These are phyloP conservation scores for Nicator chloris DNA, from an alignment of 2,113 vertebrate species.

Conservation along the genomic window DNA sequence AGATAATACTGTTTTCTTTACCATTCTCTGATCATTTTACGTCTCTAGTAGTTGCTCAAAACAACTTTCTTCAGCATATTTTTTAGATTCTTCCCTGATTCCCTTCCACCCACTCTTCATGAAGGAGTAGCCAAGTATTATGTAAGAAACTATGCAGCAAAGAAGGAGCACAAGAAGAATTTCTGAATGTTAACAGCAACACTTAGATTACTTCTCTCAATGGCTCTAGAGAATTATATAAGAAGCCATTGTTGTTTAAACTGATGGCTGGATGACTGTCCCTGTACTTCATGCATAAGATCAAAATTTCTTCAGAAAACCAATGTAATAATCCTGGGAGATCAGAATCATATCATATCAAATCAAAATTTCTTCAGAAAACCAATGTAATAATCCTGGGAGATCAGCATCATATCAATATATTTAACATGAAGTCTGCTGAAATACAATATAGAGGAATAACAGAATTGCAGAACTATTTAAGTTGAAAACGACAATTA, in stretches of 20 bases:
- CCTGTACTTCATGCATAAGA: neutral
- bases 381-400: neutral
- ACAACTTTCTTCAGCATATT: neutral
- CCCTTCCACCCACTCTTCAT: neutral
- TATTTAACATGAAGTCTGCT: neutral
- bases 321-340: neutral
- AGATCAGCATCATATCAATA: neutral
- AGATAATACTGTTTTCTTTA: neutral
- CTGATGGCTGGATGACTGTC: neutral
- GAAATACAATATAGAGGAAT: neutral
- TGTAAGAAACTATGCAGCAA: fast-evolving
- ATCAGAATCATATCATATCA: neutral
- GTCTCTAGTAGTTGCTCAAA: neutral
- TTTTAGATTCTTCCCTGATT: neutral
- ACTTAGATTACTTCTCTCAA: neutral
- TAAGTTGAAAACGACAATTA: neutral
- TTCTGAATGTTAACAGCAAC: neutral
- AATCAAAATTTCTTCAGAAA: neutral
- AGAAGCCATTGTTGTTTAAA: neutral
- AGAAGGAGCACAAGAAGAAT: neutral
- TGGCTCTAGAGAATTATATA: neutral
- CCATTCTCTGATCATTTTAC: neutral
- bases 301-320: neutral
- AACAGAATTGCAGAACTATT: neutral
- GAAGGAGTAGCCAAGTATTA: neutral